phyloP scores from a whole-genome alignment of 2,113 vertebrate species.

The Nerophis lumbriciformis region DNA sequence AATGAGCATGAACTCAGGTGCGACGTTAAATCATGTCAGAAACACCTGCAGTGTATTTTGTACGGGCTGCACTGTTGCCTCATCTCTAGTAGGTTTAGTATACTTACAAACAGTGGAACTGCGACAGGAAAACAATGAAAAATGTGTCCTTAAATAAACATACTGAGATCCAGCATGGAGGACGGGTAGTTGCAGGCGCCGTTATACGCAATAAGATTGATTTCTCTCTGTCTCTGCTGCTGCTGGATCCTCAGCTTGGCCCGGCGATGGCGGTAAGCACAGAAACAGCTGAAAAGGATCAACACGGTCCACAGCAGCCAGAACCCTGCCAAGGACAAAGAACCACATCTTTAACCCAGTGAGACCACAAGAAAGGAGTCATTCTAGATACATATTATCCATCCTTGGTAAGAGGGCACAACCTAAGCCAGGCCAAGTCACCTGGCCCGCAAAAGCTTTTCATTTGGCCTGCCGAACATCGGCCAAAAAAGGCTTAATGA shows the following conservation, averaged over 20 bases:
- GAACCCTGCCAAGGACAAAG: conserved; percentile 79
- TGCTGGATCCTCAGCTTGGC: conserved; percentile 91
- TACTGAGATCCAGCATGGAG: conserved; percentile 88
- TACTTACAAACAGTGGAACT: conserved; percentile 3
- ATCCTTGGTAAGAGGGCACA: too few relatives aligned
- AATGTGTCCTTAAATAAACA: conserved; percentile 47
- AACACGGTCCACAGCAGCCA: conserved; percentile 94
- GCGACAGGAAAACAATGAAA: not conserved
- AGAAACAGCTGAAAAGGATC: conserved; percentile 94
- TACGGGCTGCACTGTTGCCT: not conserved
- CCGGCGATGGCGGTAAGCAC: conserved; percentile 90
- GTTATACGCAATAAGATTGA: conserved; percentile 93
- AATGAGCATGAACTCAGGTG: not conserved
- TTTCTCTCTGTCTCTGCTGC: conserved; percentile 94
- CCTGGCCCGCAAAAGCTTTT: too few relatives aligned
- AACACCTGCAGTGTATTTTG: not conserved
- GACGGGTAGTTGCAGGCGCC: conserved; percentile 84
- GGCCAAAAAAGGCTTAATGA: too few relatives aligned
- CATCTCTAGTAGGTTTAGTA: not conserved
- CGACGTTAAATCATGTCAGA: not conserved
- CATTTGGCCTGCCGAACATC: too few relatives aligned
- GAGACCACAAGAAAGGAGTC: not conserved
- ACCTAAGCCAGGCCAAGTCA: too few relatives aligned
- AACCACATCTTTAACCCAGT: conserved; percentile 4
- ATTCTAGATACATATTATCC: not conserved